Evolutionary conservation across 2,797 vertebrate species (phyloP).

Genomic region (Rhinella marina): DNA sequence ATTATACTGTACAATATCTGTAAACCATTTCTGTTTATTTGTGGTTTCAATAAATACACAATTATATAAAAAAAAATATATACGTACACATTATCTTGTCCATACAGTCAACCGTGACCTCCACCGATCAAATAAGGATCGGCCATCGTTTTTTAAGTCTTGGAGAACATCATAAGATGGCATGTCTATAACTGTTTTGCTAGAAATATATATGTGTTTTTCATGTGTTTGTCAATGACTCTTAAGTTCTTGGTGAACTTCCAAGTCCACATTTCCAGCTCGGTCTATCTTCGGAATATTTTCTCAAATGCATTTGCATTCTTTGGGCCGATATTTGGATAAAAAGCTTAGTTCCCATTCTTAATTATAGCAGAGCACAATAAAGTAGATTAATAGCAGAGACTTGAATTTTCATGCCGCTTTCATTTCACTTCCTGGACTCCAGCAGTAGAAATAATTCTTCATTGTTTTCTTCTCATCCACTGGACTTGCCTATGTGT

Average conservation of each 20-base stretch:
- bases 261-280: conserved; percentile 1
- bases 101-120: too few relatives aligned
- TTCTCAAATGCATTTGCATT: conserved; percentile 32
- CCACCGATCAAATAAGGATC: too few relatives aligned
- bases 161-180: too few relatives aligned
- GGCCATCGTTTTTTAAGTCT: too few relatives aligned
- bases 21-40: too few relatives aligned
- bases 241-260: background rate
- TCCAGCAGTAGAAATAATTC: conserved; percentile 74
- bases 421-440: conserved; percentile 73
- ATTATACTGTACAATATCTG: too few relatives aligned
- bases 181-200: too few relatives aligned
- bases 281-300: conserved; percentile 4
- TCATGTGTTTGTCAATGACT: too few relatives aligned
- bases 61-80: too few relatives aligned
- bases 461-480: conserved; percentile 69
- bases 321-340: conserved; percentile 47
- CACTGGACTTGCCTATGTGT: conserved; percentile 64
- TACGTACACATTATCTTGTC: too few relatives aligned
- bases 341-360: conserved; percentile 45
- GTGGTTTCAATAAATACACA: too few relatives aligned
- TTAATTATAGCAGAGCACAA: conserved; percentile 61
- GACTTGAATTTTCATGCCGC: conserved; percentile 66
- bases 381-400: conserved; percentile 53
- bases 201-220: too few relatives aligned